Percentiles rank a stretch among this genome's conserved stretches.
phyloP scores from a whole-genome alignment of 2,888 invertebrate genomes.

The Sisyra terminalis region DNA sequence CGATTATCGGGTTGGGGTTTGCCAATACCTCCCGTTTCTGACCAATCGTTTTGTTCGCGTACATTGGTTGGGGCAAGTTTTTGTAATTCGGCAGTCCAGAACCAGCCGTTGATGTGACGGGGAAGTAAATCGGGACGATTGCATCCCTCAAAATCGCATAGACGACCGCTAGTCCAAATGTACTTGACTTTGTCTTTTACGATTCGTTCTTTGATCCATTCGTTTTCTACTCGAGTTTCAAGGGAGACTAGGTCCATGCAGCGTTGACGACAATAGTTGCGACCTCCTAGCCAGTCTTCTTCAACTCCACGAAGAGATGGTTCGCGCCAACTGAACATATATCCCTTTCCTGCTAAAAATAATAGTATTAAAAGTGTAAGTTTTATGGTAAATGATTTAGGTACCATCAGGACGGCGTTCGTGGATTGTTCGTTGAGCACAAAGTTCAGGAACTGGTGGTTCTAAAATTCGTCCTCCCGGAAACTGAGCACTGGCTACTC shows the following conservation, averaged over 20 bases:
- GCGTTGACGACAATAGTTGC: conserved; percentile 73
- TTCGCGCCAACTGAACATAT: conserved; percentile 80
- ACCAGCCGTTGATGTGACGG: conserved; percentile 71
- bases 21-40: conserved; percentile 69
- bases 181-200: conserved; percentile 71
- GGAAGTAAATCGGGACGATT: conserved; percentile 74
- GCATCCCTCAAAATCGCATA: conserved; percentile 83
- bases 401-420: conserved; percentile 58
- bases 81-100: conserved; percentile 78
- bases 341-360: conserved; percentile 53
- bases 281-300: conserved; percentile 69
- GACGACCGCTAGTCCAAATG: conserved; percentile 81
- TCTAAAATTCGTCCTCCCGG: conserved; percentile 62
- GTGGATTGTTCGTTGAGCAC: conserved; percentile 56
- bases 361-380: conserved; percentile 6
- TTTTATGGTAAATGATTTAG: conserved; percentile 19
- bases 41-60: conserved; percentile 77
- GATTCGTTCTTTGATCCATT: conserved; percentile 68
- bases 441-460: conserved; percentile 57
- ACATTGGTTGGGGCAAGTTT: conserved; percentile 71
- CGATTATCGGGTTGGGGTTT: conserved; percentile 79
- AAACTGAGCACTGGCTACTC: conserved; percentile 40
- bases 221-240: conserved; percentile 74
- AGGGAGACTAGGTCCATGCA: conserved; percentile 82
- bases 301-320: conserved; percentile 55